Evolutionary conservation across 2,888 invertebrate genomes (phyloP).

Genomic region (Callinectes sapidus): DNA sequence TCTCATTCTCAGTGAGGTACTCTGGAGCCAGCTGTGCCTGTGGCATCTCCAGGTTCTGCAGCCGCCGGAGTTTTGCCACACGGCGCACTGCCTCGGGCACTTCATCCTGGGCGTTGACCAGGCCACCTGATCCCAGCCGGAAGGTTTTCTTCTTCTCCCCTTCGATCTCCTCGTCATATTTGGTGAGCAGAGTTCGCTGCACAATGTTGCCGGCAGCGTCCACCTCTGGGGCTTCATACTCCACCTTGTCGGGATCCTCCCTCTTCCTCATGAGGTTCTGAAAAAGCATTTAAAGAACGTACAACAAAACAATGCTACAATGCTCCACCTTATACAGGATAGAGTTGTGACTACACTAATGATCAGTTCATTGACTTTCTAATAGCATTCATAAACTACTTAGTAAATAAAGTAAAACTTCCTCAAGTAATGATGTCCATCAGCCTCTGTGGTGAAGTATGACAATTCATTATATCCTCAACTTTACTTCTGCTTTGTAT

Average conservation of each 20-base stretch:
- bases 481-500: background rate
- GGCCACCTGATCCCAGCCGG: slow-evolving; percentile 83
- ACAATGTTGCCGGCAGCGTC: slow-evolving; percentile 79
- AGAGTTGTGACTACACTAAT: too few relatives aligned
- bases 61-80: slow-evolving; percentile 78
- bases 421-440: background rate
- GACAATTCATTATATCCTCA: background rate
- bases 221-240: slow-evolving; percentile 85
- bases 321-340: background rate
- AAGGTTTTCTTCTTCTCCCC: slow-evolving; percentile 84
- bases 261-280: slow-evolving; percentile 89
- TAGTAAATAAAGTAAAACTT: too few relatives aligned
- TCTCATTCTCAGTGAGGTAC: slow-evolving; percentile 90
- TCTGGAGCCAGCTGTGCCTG: slow-evolving; percentile 87
- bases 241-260: slow-evolving; percentile 90
- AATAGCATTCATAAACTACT: too few relatives aligned
- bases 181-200: slow-evolving; percentile 85
- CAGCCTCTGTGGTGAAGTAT: background rate
- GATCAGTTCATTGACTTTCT: too few relatives aligned
- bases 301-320: background rate
- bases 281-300: slow-evolving; percentile 50
- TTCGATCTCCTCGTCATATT: slow-evolving; percentile 96
- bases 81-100: slow-evolving; percentile 66
- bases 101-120: slow-evolving; percentile 73
- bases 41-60: slow-evolving; percentile 74